These are phyloP conservation scores for Mus musculus DNA, from an alignment of 2,113 vertebrate genomes.

Conservation along the genomic window DNA sequence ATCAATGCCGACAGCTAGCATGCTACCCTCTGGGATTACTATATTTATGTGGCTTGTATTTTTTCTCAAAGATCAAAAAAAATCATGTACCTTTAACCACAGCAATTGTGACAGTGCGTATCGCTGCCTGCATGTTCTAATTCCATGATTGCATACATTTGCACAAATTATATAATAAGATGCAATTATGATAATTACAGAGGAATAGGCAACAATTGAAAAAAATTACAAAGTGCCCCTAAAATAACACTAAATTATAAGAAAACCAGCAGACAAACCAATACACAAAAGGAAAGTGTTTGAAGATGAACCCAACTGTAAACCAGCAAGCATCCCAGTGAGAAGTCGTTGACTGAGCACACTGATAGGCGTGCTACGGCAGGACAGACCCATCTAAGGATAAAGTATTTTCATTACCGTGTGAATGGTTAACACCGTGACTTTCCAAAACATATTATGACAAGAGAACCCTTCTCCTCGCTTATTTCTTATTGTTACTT, in stretches of 20 bases:
- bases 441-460: conserved; percentile 69
- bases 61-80: conserved; percentile 42
- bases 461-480: conserved; percentile 34
- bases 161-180: conserved; percentile 67
- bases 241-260: conserved; percentile 64
- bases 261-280: conserved; percentile 64
- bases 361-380: not conserved
- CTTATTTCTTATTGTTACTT: conserved; percentile 74
- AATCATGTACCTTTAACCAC: conserved; percentile 68
- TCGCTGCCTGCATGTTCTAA: conserved; percentile 39
- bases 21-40: conserved; percentile 49
- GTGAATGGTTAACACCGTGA: conserved; percentile 62
- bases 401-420: not conserved
- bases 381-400: not conserved
- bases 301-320: conserved; percentile 52
- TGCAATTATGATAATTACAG: conserved; percentile 67
- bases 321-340: not conserved
- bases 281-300: not conserved
- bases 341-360: conserved; percentile 9
- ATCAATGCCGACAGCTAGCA: conserved; percentile 44
- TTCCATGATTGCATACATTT: conserved; percentile 69
- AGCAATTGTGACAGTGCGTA: conserved; percentile 15
- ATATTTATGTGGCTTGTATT: conserved; percentile 60
- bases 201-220: conserved; percentile 69
- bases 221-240: conserved; percentile 60